Conservation (phyloP, 2,113 vertebrate species). For the Rostratula benghalensis region DNA sequence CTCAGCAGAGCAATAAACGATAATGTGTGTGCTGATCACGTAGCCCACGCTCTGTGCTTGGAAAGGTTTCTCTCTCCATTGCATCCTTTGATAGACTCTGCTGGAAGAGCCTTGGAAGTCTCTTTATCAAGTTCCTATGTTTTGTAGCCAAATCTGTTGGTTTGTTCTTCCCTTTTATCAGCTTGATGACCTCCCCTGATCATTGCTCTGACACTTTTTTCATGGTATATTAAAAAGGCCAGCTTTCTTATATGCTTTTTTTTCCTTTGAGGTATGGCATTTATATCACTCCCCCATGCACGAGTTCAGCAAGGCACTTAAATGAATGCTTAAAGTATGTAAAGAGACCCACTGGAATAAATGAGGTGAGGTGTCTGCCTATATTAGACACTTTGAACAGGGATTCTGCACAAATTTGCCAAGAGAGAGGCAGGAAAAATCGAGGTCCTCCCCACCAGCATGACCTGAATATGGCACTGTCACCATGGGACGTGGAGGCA, state of each 20-base stretch:
- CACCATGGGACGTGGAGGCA: background rate
- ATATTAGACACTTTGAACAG: background rate
- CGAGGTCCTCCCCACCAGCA: background rate
- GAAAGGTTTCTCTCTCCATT: background rate
- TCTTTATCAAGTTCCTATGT: background rate
- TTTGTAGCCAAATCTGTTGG: background rate
- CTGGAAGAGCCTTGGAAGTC: background rate
- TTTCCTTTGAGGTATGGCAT: background rate
- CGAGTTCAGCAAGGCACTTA: background rate
- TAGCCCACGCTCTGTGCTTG: background rate
- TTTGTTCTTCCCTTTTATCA: background rate
- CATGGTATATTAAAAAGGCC: background rate
- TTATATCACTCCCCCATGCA: background rate
- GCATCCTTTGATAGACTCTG: background rate
- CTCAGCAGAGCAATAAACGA: background rate
- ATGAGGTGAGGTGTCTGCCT: background rate
- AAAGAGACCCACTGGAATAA: background rate
- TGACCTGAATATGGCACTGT: background rate
- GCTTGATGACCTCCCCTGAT: background rate
- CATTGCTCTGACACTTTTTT: background rate
- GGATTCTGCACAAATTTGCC: background rate
- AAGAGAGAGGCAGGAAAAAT: background rate
- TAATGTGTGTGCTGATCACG: background rate
- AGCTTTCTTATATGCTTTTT: background rate
- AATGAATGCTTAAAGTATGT: background rate